These are phyloP conservation scores for Eilema caniola DNA, from an alignment of 2,888 invertebrate species.

Conservation along the genomic window DNA sequence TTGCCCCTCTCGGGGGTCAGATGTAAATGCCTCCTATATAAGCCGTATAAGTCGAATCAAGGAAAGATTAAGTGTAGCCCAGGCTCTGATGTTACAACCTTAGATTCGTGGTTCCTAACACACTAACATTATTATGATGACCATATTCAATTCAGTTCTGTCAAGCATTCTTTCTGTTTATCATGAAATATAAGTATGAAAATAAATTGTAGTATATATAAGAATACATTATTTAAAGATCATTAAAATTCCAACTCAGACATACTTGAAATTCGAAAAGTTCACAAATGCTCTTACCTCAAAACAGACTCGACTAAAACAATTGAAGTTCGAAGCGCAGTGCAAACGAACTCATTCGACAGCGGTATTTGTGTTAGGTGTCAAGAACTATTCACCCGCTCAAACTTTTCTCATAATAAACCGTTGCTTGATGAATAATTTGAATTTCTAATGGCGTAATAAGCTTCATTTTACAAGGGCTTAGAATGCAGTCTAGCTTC, in stretches of 20 bases:
- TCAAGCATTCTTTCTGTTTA: too few relatives aligned
- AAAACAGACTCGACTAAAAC: slow-evolving; percentile 34
- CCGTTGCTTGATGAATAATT: slow-evolving; percentile 34
- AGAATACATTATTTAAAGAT: too few relatives aligned
- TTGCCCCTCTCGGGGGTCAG: too few relatives aligned
- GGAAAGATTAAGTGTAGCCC: too few relatives aligned
- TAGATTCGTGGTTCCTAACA: too few relatives aligned
- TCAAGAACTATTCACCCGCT: slow-evolving; percentile 47
- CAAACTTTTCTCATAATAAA: slow-evolving; percentile 51
- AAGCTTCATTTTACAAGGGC: slow-evolving; percentile 16
- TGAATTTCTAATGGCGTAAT: slow-evolving; percentile 43
- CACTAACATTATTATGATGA: too few relatives aligned
- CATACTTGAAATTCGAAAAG: not conserved
- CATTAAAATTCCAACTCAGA: not conserved
- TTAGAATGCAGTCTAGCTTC: not conserved
- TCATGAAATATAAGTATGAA: too few relatives aligned
- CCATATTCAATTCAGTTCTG: too few relatives aligned
- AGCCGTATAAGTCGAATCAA: too few relatives aligned
- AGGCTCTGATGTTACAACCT: too few relatives aligned
- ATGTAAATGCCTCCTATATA: too few relatives aligned
- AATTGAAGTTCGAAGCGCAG: slow-evolving; percentile 41
- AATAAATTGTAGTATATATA: too few relatives aligned
- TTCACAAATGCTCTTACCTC: not conserved
- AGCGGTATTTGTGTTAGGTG: slow-evolving; percentile 44
- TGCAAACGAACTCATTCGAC: slow-evolving; percentile 34